Conservation (phyloP, 2,797 vertebrate species). For the Hipposideros larvatus region DNA sequence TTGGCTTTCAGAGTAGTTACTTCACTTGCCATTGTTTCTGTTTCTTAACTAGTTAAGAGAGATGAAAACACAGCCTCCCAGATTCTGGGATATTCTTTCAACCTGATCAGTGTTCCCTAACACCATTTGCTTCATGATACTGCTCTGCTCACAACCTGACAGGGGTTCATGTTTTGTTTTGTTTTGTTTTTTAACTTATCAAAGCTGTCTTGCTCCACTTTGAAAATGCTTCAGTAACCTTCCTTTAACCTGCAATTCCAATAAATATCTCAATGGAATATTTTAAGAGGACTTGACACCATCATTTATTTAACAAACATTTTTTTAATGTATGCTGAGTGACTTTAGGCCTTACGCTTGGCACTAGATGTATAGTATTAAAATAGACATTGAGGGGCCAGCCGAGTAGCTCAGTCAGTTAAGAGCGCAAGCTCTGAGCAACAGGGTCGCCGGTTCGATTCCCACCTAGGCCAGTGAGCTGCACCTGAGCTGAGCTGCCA, state of each 20-base stretch:
- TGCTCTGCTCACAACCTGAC: neutral
- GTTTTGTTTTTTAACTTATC: neutral
- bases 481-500: too few relatives aligned
- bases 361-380: neutral
- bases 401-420: too few relatives aligned
- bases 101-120: neutral
- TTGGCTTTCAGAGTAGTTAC: neutral
- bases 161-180: neutral
- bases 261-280: neutral
- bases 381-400: neutral
- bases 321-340: neutral
- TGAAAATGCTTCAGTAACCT: neutral
- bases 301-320: conserved; percentile 24
- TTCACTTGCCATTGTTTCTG: neutral
- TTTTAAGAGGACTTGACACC: neutral
- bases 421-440: too few relatives aligned
- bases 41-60: conserved; percentile 6
- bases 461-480: too few relatives aligned
- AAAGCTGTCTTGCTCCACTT: neutral
- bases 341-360: neutral
- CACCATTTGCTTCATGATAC: neutral
- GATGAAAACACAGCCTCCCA: neutral
- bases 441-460: too few relatives aligned
- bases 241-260: neutral
- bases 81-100: neutral